phyloP scores from a whole-genome alignment of 2,888 invertebrate species.

The Leucophenga maculata region DNA sequence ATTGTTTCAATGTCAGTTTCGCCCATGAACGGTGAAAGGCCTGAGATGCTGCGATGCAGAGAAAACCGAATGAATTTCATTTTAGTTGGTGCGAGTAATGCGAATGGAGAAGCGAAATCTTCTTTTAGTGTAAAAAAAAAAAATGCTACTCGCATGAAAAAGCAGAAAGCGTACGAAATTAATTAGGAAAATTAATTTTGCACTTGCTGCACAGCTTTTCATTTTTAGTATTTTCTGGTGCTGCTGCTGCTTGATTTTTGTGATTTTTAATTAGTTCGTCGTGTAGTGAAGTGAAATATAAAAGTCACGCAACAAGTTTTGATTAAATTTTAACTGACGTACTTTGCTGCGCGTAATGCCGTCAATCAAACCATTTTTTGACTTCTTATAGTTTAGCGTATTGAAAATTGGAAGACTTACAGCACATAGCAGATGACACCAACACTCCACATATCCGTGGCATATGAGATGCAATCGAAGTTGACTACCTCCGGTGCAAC shows the following conservation, averaged over 20 bases:
- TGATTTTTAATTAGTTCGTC: conserved; percentile 34
- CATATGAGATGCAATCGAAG: conserved; percentile 95
- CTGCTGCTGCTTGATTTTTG: neutral
- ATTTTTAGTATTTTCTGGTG: neutral
- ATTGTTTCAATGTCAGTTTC: conserved; percentile 97
- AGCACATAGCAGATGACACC: conserved; percentile 98
- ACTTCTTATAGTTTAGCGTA: neutral
- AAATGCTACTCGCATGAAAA: conserved; percentile 44
- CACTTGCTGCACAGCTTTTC: neutral
- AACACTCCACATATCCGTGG: conserved; percentile 99
- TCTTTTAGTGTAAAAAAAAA: conserved; percentile 42
- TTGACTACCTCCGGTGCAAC: conserved; percentile 99
- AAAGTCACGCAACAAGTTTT: conserved; percentile 22
- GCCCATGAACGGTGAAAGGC: conserved; percentile 98
- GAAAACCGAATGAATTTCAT: conserved; percentile 19
- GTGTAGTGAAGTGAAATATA: conserved; percentile 9
- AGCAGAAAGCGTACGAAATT: conserved; percentile 44
- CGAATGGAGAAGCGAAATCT: conserved; percentile 31
- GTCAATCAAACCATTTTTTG: neutral
- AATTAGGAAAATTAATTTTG: conserved; percentile 63
- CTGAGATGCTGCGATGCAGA: conserved; percentile 88
- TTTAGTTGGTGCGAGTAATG: no score
- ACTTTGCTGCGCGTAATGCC: neutral
- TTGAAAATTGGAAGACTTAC: conserved; percentile 78
- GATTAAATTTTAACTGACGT: conserved; percentile 37